These are phyloP conservation scores for Fistularia commersonii DNA, from an alignment of 2,797 vertebrate genomes.

Conservation along the genomic window DNA sequence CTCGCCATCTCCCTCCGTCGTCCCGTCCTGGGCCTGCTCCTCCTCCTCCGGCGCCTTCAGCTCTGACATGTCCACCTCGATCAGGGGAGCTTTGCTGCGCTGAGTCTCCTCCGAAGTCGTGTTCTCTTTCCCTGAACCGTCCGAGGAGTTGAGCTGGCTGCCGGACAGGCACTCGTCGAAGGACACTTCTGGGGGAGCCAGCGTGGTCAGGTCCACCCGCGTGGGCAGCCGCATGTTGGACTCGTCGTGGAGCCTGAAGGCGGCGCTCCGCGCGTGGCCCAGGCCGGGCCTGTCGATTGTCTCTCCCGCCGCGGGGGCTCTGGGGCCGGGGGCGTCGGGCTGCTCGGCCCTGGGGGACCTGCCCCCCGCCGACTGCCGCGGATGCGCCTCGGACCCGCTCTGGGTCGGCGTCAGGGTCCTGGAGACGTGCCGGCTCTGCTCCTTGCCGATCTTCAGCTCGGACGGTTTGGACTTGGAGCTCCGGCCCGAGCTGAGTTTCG, in stretches of 20 bases:
- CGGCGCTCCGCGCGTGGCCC: conserved; percentile 59
- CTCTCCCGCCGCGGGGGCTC: conserved; percentile 42
- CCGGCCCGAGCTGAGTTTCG: conserved; percentile 82
- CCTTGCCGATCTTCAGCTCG: conserved; percentile 86
- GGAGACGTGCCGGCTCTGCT: conserved; percentile 72
- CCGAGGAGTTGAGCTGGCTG: conserved; percentile 64
- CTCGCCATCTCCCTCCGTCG: conserved; percentile 70
- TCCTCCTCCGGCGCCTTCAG: conserved; percentile 80
- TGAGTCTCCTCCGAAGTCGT: conserved; percentile 75
- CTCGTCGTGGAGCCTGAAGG: conserved; percentile 82
- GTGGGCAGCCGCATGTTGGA: conserved; percentile 78
- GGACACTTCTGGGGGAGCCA: conserved; percentile 48
- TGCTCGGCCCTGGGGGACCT: conserved; percentile 72
- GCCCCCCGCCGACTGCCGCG: conserved; percentile 71
- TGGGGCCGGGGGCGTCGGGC: conserved; percentile 35
- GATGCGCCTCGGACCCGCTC: conserved; percentile 71
- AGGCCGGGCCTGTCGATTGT: conserved; percentile 64
- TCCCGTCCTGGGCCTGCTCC: conserved; percentile 51
- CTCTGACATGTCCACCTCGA: conserved; percentile 91
- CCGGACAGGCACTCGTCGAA: conserved; percentile 66
- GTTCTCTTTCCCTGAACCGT: conserved; percentile 71
- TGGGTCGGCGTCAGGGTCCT: conserved; percentile 82
- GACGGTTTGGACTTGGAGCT: conserved; percentile 77
- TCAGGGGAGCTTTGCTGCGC: conserved; percentile 82
- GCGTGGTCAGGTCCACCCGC: conserved; percentile 56